These are phyloP conservation scores for Folsomia manolachei DNA, from an alignment of 2,888 invertebrate species.

Conservation along the genomic window DNA sequence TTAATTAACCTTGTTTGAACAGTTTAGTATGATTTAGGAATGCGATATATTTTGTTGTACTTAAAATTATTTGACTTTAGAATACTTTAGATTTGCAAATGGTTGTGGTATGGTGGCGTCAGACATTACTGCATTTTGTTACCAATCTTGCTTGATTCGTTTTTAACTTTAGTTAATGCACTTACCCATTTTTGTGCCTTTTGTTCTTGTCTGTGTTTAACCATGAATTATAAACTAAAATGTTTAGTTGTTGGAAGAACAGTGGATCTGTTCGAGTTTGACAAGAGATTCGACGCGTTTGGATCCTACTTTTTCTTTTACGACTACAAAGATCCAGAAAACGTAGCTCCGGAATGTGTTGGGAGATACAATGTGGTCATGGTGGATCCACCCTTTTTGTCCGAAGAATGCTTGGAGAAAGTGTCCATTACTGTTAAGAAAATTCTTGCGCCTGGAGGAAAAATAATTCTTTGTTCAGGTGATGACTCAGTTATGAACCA, in stretches of 20 bases:
- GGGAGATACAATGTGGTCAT: conserved; percentile 76
- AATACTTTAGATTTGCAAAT: no score
- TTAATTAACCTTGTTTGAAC: background rate
- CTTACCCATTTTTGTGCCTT: no score
- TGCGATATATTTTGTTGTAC: background rate
- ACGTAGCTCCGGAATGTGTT: conserved; percentile 62
- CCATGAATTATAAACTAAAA: conserved; percentile 12
- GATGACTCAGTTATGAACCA: conserved; percentile 5
- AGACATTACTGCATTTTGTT: no score
- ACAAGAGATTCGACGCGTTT: conserved; percentile 74
- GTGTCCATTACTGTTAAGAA: conserved; percentile 73
- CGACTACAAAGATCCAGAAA: conserved; percentile 78
- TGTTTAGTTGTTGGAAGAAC: conserved; percentile 53
- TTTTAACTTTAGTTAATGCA: no score
- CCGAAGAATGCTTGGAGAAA: conserved; percentile 86
- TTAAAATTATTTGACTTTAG: background rate
- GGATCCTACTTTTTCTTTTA: conserved; percentile 78
- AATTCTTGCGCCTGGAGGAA: conserved; percentile 63
- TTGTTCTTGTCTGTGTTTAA: conserved; percentile 27
- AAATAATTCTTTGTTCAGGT: conserved; percentile 86
- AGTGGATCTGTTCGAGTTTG: conserved; percentile 79
- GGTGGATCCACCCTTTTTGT: conserved; percentile 92
- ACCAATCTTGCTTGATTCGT: no score
- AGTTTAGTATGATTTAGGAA: background rate
- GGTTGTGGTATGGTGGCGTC: no score